These are phyloP conservation scores for Cephalopachus bancanus DNA, from an alignment of 2,797 vertebrate species.

Conservation along the genomic window DNA sequence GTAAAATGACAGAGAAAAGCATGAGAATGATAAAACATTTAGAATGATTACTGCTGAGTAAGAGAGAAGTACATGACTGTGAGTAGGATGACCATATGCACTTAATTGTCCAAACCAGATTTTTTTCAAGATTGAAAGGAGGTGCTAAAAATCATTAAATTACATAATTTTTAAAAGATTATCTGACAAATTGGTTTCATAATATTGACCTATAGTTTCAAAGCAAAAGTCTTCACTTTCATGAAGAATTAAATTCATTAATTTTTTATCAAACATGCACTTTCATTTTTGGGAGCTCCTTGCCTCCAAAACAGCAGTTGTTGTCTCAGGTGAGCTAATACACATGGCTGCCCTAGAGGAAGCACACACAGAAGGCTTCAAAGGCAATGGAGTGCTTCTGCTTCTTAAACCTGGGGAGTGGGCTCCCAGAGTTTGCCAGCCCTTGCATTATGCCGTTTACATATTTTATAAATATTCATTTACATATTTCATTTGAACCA, in stretches of 20 bases:
- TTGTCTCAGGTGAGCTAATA: neutral
- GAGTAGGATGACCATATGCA: accelerated
- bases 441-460: neutral
- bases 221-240: neutral
- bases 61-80: no score
- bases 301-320: neutral
- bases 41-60: neutral
- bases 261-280: neutral
- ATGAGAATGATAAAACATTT: neutral
- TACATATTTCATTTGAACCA: neutral
- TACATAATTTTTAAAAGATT: neutral
- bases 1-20: neutral
- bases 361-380: no score
- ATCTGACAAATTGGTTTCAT: neutral
- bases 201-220: accelerated
- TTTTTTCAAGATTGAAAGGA: neutral
- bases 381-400: neutral
- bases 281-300: neutral
- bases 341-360: neutral
- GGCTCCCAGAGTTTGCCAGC: neutral
- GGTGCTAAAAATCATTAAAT: neutral
- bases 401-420: neutral
- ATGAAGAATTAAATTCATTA: neutral
- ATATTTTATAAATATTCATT: neutral
- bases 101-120: neutral